Percentiles rank a stretch among this genome's conserved stretches.
Conservation (phyloP, 2,888 invertebrate genomes). For the Epinotia brunnichana region DNA sequence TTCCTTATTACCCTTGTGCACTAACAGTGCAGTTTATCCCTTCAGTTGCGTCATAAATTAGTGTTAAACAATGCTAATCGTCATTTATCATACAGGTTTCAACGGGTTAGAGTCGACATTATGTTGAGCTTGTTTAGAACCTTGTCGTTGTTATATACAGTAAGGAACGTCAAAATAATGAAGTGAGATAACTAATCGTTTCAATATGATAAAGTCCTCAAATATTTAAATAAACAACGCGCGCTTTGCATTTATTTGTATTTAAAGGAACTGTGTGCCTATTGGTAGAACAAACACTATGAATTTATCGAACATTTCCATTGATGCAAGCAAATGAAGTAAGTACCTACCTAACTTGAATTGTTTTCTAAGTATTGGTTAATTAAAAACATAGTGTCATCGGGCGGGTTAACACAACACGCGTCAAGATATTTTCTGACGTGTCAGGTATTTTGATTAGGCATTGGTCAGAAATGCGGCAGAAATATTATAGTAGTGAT, state of each 20-base stretch:
- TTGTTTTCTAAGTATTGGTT: too few relatives aligned
- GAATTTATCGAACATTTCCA: too few relatives aligned
- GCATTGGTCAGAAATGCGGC: too few relatives aligned
- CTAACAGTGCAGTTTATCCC: constrained; percentile 21
- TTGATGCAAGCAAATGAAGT: too few relatives aligned
- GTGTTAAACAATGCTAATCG: constrained; percentile 35
- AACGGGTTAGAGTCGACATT: constrained; percentile 11
- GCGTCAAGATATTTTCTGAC: too few relatives aligned
- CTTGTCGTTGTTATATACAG: constrained; percentile 15
- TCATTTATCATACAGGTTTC: constrained; percentile 28
- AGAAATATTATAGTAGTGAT: too few relatives aligned
- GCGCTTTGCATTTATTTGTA: background rate
- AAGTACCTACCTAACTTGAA: too few relatives aligned
- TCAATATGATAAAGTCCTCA: background rate
- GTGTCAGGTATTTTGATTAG: too few relatives aligned
- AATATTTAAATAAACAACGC: background rate
- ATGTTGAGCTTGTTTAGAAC: constrained; percentile 11
- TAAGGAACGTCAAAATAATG: constrained; percentile 6
- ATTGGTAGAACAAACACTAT: background rate
- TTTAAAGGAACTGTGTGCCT: background rate
- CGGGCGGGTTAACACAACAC: too few relatives aligned
- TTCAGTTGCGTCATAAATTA: constrained; percentile 31
- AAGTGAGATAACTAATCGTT: background rate
- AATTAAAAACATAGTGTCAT: too few relatives aligned
- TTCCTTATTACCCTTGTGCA: background rate